These are phyloP conservation scores for Craterocephalus amniculus DNA, from an alignment of 2,797 vertebrate species.

Conservation along the genomic window DNA sequence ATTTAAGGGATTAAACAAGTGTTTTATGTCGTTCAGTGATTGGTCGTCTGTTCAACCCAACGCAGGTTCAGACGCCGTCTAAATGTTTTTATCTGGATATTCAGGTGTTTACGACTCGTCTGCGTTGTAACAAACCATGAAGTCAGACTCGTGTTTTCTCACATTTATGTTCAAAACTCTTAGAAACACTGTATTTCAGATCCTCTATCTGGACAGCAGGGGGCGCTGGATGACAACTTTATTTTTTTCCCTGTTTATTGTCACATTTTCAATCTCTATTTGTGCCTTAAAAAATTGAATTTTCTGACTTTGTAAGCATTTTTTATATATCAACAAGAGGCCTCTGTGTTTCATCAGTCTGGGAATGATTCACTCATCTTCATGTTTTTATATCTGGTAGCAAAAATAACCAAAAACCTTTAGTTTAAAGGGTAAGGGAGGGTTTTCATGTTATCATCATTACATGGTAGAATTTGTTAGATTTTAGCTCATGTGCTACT, in stretches of 20 bases:
- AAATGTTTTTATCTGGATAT: background rate
- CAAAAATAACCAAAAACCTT: background rate
- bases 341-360: conserved; percentile 54
- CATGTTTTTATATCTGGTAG: background rate
- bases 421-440: background rate
- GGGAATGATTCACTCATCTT: too few species aligned
- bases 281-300: background rate
- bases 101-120: background rate
- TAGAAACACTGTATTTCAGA: background rate
- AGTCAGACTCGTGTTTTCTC: background rate
- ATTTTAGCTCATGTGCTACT: background rate
- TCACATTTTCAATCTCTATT: background rate
- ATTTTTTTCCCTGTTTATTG: background rate
- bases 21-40: background rate
- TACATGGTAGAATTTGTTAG: background rate
- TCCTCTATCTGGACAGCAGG: conserved; percentile 50
- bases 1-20: background rate
- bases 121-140: background rate
- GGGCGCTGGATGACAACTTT: conserved; percentile 31
- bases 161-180: background rate
- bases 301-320: conserved; percentile 11
- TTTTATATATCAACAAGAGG: conserved; percentile 37
- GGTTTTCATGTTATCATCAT: conserved; percentile 17
- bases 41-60: background rate
- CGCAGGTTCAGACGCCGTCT: background rate